Evolutionary conservation across 2,888 invertebrate genomes (phyloP), one percentile per base, ranked within the genome.

Genomic region (Hololepta plana): DNA sequence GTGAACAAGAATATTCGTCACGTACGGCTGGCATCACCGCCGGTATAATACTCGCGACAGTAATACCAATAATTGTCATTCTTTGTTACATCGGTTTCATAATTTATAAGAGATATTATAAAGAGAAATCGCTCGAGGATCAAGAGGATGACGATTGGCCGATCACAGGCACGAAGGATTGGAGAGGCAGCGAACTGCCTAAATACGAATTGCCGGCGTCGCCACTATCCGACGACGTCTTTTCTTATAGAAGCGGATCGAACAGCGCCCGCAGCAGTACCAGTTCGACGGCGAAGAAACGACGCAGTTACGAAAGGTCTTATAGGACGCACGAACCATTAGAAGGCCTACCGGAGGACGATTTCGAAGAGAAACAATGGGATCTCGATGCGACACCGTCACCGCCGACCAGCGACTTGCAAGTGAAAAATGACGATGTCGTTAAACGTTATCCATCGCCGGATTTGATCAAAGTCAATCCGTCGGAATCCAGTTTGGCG

Each of bases 261-360:
- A 36, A 30, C 12, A 49, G 45, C 31, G 44, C 42, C 19, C 32
- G 35, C 8, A 41, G 40, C 14, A 41, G 39, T 26, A 35, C 38
- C 12, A 37, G 40, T 20, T 32, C 33, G 12, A 34, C 26, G 10
- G 19, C 37, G 2, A 73, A 70, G 55, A 75, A 74, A 50, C 65
- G 71, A 39, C 62, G 74, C 38, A 69, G 62, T 38, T 87, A 84
- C 50, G 85, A 87, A 46, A 73, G 68, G 52, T 71, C 72, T 26
- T 88, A 88, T 51, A 65, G 73, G 38, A 88, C 87, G 6, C 62
- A 82, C 46, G 87, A 88, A 57, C 87, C 87, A 26, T 54, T 87
- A 37, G 53, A 56, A 32, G 61, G 61, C 27, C 67, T 71, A 44
- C 81, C 85, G 20, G 63, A 72, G 34, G 64, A 72, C 39, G 77